Evolutionary conservation across 2,888 invertebrate species (phyloP), one percentile per base, ranked within the genome.

Genomic region (Nowickia ferox): DNA sequence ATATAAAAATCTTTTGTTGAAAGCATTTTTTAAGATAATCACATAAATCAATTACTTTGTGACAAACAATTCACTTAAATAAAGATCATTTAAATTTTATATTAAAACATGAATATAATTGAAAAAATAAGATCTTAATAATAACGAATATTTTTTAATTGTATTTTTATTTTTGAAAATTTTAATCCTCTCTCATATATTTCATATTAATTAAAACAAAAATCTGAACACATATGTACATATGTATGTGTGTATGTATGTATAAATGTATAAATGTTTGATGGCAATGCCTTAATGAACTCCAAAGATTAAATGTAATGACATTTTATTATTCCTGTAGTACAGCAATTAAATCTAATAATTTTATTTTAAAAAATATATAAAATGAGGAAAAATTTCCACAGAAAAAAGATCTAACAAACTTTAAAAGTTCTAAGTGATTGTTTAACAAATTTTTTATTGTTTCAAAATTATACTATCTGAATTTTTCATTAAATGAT

Each of bases 1-100:
- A 11, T 53, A 53, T 11, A 42, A 40, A 48, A 59, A 22, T 55
- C 19, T 38, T 22, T 66, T 66, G 53, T 76, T 30, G 30, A 65
- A 55, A 71, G 9, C 15, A 15, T 42, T 59, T 71, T 30, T 53
- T 42, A 17, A 48, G 17, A 19, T 44, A 11, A 61, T 46, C 42
- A 8, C 42, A 69, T 55, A 72, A 59, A 66, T 63, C 13, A 61
- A 15, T 65, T 10, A 68, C 51, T 40, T 19, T 48, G 19, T 68
- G 65, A 53, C 65, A 72, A 57, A 53, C 55, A 19, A n/a, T 48
- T 19, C 61, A 42, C 11, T 71, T 53, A 38, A 40, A 55, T 11
- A 46, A 48, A 66, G 22, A 72, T 65, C 57, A 63, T 72, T 71
- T 44, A 72, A 38, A 72, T 72, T 66, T 80, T 65, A 65, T 55